These are phyloP conservation scores for Epinotia ramella DNA, from an alignment of 2,888 invertebrate genomes.

Conservation along the genomic window DNA sequence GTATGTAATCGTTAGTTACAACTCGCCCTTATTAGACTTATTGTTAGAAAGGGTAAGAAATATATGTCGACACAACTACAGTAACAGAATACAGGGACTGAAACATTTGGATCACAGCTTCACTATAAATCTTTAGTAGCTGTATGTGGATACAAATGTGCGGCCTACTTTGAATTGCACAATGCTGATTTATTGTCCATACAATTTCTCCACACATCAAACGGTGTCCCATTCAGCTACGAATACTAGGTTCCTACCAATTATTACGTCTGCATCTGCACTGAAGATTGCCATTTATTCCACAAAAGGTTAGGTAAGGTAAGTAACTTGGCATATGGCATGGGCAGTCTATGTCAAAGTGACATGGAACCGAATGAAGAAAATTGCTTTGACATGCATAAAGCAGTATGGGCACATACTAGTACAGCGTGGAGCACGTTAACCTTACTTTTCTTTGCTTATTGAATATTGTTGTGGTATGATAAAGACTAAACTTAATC, in stretches of 20 bases:
- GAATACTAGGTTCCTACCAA: neutral
- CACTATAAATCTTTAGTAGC: conserved; percentile 33
- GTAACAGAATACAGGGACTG: neutral
- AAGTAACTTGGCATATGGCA: too few species aligned
- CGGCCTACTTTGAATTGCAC: conserved; percentile 51
- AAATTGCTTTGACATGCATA: too few species aligned
- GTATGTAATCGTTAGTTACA: too few species aligned
- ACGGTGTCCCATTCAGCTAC: conserved; percentile 23
- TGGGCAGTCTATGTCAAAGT: too few species aligned
- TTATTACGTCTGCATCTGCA: neutral
- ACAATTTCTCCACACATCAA: conserved; percentile 52
- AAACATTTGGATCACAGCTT: neutral
- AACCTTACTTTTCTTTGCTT: neutral
- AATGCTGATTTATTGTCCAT: conserved; percentile 56
- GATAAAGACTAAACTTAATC: too few species aligned
- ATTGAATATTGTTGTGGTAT: neutral
- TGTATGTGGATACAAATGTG: conserved; percentile 44
- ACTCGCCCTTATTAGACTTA: too few species aligned
- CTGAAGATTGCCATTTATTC: neutral
- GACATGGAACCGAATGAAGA: too few species aligned
- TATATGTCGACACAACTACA: too few species aligned
- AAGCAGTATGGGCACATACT: too few species aligned
- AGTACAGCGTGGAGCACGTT: too few species aligned
- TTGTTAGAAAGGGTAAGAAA: too few species aligned
- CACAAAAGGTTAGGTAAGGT: neutral